Evolutionary conservation across 2,888 invertebrate genomes (phyloP).

Genomic region (Melanophora roralis): DNA sequence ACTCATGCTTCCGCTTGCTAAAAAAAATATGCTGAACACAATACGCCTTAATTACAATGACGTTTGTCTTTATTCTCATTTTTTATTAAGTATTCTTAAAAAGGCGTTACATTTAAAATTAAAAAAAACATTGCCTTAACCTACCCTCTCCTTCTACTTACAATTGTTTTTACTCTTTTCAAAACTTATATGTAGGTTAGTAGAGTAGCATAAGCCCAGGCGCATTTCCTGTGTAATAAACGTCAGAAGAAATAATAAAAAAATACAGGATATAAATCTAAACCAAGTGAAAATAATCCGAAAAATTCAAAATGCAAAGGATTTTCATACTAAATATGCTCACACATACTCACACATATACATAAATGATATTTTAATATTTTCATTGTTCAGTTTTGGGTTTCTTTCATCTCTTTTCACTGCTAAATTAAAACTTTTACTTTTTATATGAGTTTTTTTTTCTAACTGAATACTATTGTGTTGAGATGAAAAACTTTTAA

Average conservation of each 20-base stretch:
- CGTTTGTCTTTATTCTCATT: constrained; percentile 1
- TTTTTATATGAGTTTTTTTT: background rate
- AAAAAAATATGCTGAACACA: constrained; percentile 42
- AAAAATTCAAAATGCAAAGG: constrained; percentile 45
- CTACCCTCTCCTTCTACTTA: background rate
- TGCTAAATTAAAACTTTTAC: constrained; percentile 23
- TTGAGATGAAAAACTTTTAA: constrained; percentile 23
- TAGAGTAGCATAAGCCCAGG: constrained; percentile 64
- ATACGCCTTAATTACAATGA: constrained; percentile 53
- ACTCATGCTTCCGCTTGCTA: background rate
- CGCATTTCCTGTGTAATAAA: constrained; percentile 69
- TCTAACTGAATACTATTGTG: constrained; percentile 7
- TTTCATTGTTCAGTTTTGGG: constrained; percentile 33
- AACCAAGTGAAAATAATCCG: constrained; percentile 18
- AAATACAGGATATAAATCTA: constrained; percentile 59
- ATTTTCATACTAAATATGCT: constrained; percentile 56
- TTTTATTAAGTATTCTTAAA: constrained; percentile 19
- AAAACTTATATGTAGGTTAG: constrained; percentile 68
- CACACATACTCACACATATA: constrained; percentile 38
- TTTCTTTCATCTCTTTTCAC: constrained; percentile 7
- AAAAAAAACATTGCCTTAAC: background rate
- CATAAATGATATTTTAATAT: constrained; percentile 43
- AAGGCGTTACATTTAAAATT: constrained; percentile 30
- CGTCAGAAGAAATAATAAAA: constrained; percentile 41
- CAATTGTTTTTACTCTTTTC: background rate